Base-by-base conservation (phyloP, 1,140 invertebrate species). In the Meloidogyne chitwoodi region DNA sequence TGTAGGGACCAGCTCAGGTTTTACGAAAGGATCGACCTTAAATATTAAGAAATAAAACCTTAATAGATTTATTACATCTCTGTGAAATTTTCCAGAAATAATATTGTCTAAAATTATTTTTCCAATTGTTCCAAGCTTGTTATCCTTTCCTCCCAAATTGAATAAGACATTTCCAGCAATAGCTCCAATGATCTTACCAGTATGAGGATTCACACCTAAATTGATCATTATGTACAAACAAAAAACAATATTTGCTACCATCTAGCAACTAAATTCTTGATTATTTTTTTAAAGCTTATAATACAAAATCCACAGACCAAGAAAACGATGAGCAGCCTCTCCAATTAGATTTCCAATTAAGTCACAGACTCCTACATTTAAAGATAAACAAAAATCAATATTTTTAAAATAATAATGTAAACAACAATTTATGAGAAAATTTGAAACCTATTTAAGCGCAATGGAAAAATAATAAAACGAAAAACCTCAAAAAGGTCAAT, bases 21-120 rank as follows among this genome's bases (percentile, higher is more conserved):
- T 85, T 19, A 86, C 81, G 66, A 79, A 87, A 14, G 85, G 85
- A 66, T 87, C 85, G 14, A 86, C 82, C 82, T 83, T 34, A 74
- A 83, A 22, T 27, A 24, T 27, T 2, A 14, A 11, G 74, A 26
- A 67, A 34, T 10, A 4, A 31, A 19, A 66, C 27, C 56, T 4
- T 8, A 71, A 48, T n/a, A 78, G 1, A 41, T 16, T 19, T 73
- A 81, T 76, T 48, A 86, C 84, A 71, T 87, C 81, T 67, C 83
- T 64, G 8, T 80, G 69, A 77, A 84, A 87, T 75, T 87, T 87
- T 34, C 84, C 85, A 44, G 70, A 76, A 66, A 86, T 87, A 16
- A 86, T 86, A 34, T 86, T 86, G 68, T 86, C 85, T 41, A 86
- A 73, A 38, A 86, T 85, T 48, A 87, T 79, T 76, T 86, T 86